These are phyloP conservation scores for Holacanthus passer DNA, from an alignment of 2,113 vertebrate genomes.

Conservation along the genomic window DNA sequence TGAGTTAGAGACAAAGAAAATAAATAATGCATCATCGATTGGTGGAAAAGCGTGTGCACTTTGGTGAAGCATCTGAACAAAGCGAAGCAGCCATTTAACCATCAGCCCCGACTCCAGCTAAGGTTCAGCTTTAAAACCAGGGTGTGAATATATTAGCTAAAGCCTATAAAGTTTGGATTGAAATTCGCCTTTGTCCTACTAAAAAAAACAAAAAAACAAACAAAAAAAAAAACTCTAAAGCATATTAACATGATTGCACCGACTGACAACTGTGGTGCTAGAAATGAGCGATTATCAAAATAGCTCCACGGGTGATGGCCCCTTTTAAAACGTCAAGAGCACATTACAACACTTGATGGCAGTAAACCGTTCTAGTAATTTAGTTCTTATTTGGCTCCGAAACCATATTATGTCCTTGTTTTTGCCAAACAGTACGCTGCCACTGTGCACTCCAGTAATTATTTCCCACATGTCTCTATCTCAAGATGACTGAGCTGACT, in stretches of 20 bases:
- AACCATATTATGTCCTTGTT: slow-evolving; percentile 15
- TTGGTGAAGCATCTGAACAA: not conserved
- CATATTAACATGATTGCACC: not conserved
- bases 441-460: slow-evolving; percentile 14
- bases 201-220: slow-evolving; percentile 3
- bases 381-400: slow-evolving; percentile 9
- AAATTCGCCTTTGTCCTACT: not conserved
- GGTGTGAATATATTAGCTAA: slow-evolving; percentile 26
- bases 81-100: not conserved
- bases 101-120: not conserved
- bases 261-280: not conserved
- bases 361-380: slow-evolving; percentile 42
- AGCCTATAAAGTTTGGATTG: not conserved
- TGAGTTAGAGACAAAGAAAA: slow-evolving; percentile 63
- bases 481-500: slow-evolving; percentile 22
- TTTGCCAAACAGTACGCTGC: slow-evolving; percentile 29
- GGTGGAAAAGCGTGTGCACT: slow-evolving; percentile 26
- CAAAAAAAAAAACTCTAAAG: not conserved
- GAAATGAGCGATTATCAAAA: slow-evolving; percentile 23
- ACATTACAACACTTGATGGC: slow-evolving; percentile 46
- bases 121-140: slow-evolving; percentile 10
- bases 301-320: slow-evolving; percentile 1
- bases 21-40: slow-evolving; percentile 73
- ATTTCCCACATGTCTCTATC: slow-evolving; percentile 27
- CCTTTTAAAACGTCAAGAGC: slow-evolving; percentile 47